Evolutionary conservation across 2,888 invertebrate species (phyloP).

Genomic region (Aspidapion aeneum): DNA sequence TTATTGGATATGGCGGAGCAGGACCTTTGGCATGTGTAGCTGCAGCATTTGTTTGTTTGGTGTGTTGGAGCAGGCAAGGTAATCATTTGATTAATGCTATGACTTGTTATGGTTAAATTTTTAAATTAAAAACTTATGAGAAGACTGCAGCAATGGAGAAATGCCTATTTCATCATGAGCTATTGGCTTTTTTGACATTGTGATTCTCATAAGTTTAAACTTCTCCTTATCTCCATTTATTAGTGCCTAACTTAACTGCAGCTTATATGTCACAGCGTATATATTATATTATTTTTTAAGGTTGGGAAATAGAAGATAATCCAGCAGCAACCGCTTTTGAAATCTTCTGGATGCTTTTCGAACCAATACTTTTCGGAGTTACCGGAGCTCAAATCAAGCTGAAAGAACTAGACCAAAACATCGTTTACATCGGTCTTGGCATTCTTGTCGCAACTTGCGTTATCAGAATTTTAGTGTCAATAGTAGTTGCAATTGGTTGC

Average conservation of each 20-base stretch:
- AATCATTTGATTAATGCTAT: too few species aligned
- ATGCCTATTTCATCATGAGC: too few species aligned
- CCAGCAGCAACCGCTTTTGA: constrained; percentile 85
- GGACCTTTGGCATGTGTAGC: constrained; percentile 83
- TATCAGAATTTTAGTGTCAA: constrained; percentile 64
- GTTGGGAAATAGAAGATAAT: constrained; percentile 85
- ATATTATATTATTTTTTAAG: too few species aligned
- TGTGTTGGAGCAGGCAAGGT: constrained; percentile 71
- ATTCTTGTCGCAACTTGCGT: constrained; percentile 65
- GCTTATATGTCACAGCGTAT: too few species aligned
- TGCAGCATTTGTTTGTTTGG: constrained; percentile 76
- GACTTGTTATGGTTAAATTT: too few species aligned
- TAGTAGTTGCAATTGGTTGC: constrained; percentile 68
- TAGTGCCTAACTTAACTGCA: too few species aligned
- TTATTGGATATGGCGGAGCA: constrained; percentile 65
- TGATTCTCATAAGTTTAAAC: too few species aligned
- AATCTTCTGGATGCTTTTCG: constrained; percentile 94
- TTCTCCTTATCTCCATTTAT: too few species aligned
- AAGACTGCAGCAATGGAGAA: too few species aligned
- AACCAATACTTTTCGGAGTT: constrained; percentile 89
- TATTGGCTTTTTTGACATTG: too few species aligned
- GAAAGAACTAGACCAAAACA: constrained; percentile 62
- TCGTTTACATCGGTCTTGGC: constrained; percentile 67
- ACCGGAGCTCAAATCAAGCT: constrained; percentile 90
- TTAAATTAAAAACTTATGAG: too few species aligned